Percentiles rank a stretch among this genome's conserved stretches.
Conservation (phyloP, 2,113 vertebrate species). For the Austrofundulus limnaeus region DNA sequence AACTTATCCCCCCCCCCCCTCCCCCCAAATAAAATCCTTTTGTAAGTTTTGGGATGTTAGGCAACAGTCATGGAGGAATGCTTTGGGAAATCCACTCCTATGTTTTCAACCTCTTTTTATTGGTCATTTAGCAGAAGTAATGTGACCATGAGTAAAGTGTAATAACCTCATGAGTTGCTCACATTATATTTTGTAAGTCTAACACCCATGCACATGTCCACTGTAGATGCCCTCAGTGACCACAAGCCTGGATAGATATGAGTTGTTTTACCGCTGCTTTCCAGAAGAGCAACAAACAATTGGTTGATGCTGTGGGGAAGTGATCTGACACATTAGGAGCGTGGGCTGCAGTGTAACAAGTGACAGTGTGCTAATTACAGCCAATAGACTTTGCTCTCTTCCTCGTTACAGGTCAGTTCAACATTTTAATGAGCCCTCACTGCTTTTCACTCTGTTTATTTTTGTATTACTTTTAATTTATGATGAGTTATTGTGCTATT, state of each 20-base stretch:
- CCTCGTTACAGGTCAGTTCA: slow-evolving; percentile 27
- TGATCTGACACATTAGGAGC: slow-evolving; percentile 32
- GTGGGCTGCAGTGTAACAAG: slow-evolving; percentile 47
- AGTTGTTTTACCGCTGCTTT: slow-evolving; percentile 24
- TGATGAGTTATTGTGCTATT: slow-evolving; percentile 42
- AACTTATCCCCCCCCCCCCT: too few relatives aligned
- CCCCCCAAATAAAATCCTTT: too few relatives aligned
- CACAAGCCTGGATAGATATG: slow-evolving; percentile 2
- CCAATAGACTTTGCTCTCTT: slow-evolving; percentile 32
- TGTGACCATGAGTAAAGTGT: too few relatives aligned
- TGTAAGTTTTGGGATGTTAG: too few relatives aligned
- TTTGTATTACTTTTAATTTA: slow-evolving; percentile 45
- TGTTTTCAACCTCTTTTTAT: too few relatives aligned
- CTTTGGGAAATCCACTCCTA: too few relatives aligned
- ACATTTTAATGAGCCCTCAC: slow-evolving; percentile 58
- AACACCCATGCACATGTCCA: slow-evolving; percentile 19
- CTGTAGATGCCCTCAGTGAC: slow-evolving; percentile 4
- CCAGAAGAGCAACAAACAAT: slow-evolving; percentile 39
- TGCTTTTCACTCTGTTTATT: slow-evolving; percentile 35
- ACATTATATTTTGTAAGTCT: slow-evolving; percentile 4
- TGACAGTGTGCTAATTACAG: slow-evolving; percentile 68
- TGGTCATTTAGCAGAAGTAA: too few relatives aligned
- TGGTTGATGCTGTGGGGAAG: slow-evolving; percentile 19
- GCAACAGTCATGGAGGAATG: too few relatives aligned
- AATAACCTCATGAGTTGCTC: background rate